Percentiles rank a stretch among this genome's conserved stretches.
phyloP scores from a whole-genome alignment of 2,113 vertebrate genomes.

The Elgaria multicarinata region DNA sequence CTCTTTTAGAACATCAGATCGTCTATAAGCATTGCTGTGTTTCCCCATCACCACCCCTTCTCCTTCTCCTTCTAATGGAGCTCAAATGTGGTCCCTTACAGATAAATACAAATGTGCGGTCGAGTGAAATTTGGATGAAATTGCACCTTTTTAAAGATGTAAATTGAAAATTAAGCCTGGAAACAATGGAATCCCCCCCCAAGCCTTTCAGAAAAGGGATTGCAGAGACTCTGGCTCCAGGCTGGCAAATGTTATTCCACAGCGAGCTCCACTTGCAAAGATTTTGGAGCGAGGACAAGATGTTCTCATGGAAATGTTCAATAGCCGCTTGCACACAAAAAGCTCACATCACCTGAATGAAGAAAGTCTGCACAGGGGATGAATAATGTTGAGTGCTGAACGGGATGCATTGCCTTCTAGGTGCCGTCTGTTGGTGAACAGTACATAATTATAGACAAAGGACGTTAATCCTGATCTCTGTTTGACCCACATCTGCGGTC shows the following conservation, averaged over 20 bases:
- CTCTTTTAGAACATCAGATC: conserved; percentile 44
- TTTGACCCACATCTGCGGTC: neutral
- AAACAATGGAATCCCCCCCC: conserved; percentile 59
- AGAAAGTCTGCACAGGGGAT: neutral
- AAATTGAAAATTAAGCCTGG: conserved; percentile 75
- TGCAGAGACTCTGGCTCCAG: conserved; percentile 38
- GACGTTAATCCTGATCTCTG: conserved; percentile 17
- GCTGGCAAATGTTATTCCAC: conserved; percentile 44
- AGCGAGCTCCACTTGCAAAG: conserved; percentile 58
- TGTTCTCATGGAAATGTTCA: conserved; percentile 47
- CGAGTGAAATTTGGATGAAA: conserved; percentile 70
- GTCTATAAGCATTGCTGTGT: conserved; percentile 16
- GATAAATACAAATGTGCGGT: conserved; percentile 70
- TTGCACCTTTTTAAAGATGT: conserved; percentile 72
- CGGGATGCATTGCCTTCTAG: conserved; percentile 7
- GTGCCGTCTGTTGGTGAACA: neutral
- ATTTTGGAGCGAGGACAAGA: conserved; percentile 41
- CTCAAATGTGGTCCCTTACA: conserved; percentile 68
- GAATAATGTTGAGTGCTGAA: neutral
- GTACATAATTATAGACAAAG: neutral
- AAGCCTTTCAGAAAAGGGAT: conserved; percentile 50
- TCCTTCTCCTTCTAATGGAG: conserved; percentile 48
- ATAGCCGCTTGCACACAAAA: conserved; percentile 16
- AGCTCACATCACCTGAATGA: conserved; percentile 40
- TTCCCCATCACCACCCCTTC: fast-evolving